Base-by-base conservation (phyloP, 2,113 vertebrate species). In the Cyprinodon brontotheroides region DNA sequence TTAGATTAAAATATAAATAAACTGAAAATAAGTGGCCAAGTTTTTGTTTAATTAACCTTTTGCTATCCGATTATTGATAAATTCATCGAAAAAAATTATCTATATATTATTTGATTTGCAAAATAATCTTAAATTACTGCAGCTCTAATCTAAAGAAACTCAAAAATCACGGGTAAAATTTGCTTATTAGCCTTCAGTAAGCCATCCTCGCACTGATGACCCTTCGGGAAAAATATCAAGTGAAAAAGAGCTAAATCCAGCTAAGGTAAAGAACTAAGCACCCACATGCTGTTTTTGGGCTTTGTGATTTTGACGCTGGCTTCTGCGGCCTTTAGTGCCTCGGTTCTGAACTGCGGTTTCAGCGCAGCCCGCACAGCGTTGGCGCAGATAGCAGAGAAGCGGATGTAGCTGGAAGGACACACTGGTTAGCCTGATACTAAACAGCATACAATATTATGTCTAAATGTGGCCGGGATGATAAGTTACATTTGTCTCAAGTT, bases 371-470 rank as follows among this genome's bases (percentile, higher is more conserved):
- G 87, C 12, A 99, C 95, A 0, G 87, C 97, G 65, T 82, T 94
- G 0, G 97, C 98, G 39, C 97, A 99, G 91, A 99, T 96, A 77
- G 96, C 93, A 1, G 97, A 98, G 80, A 94, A 98, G 0, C 96
- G 96, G 89, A 98, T 97, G 92, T 98, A 98, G 87, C 96, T 98
- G 72, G 66, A 70, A 82, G 57, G 65, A 85, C 72, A 79, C 69
- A 67, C 38, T 29, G 5, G 72, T 86, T 86, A 89, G 77, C 73
- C 6, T 13, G 47, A 80, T 50, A 74, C 57, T 68, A 72, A 78
- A 71, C 17, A 29, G 11, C 63, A 71, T 43, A 36, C 29, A 36
- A 0, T 1, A 20, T n/a, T 13, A 7, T 0, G 50, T n/a, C 17
- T 9, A 57, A n/a, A 20, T 20, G n/a, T n/a, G 50, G 9, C 6